Evolutionary conservation across 2,113 vertebrate genomes (phyloP), one percentile per base, ranked within the genome.

Genomic region (Oenanthe melanoleuca): DNA sequence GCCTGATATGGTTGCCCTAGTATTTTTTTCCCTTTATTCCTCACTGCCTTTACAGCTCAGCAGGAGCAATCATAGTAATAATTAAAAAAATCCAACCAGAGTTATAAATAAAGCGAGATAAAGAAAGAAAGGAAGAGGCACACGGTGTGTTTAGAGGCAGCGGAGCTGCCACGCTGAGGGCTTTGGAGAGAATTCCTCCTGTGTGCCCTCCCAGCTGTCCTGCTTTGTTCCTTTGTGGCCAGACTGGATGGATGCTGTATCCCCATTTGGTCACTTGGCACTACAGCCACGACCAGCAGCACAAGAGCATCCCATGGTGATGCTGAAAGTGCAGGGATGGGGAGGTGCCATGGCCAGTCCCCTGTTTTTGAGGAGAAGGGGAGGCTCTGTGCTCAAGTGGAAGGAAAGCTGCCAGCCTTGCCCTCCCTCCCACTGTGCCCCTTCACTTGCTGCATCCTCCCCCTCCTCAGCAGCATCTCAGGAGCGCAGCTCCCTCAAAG

Each of bases 71-170:
- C 88, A 80, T 75, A 72, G 93, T 29, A 88, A 93, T 93, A 94
- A 91, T 66, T 92, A 65, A 92, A 79, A 79, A 91, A 92, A 92
- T 28, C 50, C 70, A 74, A 45, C 47, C 86, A 47, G 65, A 80
- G 89, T 81, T 95, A 95, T 82, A 95, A 94, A 96, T 97, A 94
- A 95, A 95, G 75, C 0, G 24, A 73, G 67, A 70, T 64, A 89
- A 94, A 85, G 93, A 52, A 49, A 84, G 91, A 61, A 92, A 89
- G 80, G 29, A 80, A 89, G 71, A 56, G 64, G 78, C 64, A 22
- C 70, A 57, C 0, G 2, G 1, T 0, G 81, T 34, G 47, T 67
- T 71, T 38, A 50, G 89, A 87, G 78, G 94, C 70, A 38, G 88
- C 9, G 2, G 44, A 93, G 80, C 86, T 3, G 2, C 61, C 86